Evolutionary conservation across 2,888 invertebrate species (phyloP), one percentile per base, ranked within the genome.

Genomic region (Eubasilissa splendida): DNA sequence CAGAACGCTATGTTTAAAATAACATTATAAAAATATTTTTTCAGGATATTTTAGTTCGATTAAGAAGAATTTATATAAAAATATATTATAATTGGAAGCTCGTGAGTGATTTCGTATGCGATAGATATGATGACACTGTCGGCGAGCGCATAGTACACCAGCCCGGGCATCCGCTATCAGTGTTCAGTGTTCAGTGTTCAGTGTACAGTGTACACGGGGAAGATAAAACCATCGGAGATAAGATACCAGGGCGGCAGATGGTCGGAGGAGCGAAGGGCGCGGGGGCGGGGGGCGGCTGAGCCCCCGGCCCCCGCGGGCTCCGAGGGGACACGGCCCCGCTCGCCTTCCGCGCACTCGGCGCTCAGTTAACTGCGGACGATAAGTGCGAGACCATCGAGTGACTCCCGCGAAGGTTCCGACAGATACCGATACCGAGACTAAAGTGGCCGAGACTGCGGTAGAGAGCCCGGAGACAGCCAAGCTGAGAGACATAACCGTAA

Each of bases 171-270:
- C 22, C 42, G 42, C 42, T 42, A 42, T 42, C 42, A 5, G 42
- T 7, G 54, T 56, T 22, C 71, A 56, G 42, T 7, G 54, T 56
- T 22, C 71, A 56, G 22, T 22, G 22, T 22, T 12, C n/a, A 31
- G 54, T 56, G 54, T 56, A 31, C 71, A 56, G 54, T 79, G 79
- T 79, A 54, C 65, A 76, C 71, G 79, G 73, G 79, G 65, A 78
- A 79, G 79, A 79, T 79, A 78, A 60, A 54, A 12, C 14, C 14
- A 71, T 70, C 76, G 70, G 74, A 60, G 83, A 76, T 75, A 79
- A 80, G 80, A 63, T 80, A 76, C 58, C 59, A 76, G 77, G 73
- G 80, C 70, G 79, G 80, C 65, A 73, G 80, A 80, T 80, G 80
- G 73, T 66, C 60, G 59, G 58, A 33, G 77, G 65, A 42, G 60